These are phyloP conservation scores for Calliopum simillimum DNA, from an alignment of 2,888 invertebrate species.

Conservation along the genomic window DNA sequence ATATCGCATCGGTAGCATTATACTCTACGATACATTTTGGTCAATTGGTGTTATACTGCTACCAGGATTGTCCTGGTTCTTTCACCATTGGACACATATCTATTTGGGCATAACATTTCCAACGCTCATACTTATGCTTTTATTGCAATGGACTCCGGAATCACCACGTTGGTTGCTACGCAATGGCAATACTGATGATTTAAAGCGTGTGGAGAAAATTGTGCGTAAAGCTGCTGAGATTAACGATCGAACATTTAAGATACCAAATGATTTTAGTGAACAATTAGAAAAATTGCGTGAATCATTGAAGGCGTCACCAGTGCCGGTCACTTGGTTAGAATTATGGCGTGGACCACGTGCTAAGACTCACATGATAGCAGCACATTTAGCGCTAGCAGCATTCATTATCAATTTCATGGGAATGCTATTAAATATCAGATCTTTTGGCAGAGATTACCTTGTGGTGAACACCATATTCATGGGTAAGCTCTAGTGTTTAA, in stretches of 20 bases:
- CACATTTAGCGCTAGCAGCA: slow-evolving; percentile 64
- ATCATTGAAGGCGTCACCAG: slow-evolving; percentile 53
- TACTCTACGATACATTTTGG: slow-evolving; percentile 68
- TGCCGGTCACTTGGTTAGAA: slow-evolving; percentile 59
- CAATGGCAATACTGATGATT: slow-evolving; percentile 56
- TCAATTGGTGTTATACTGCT: slow-evolving; percentile 67
- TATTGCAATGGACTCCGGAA: slow-evolving; percentile 67
- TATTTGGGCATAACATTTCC: slow-evolving; percentile 68
- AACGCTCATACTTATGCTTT: slow-evolving; percentile 62
- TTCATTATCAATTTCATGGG: slow-evolving; percentile 68
- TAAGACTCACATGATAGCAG: slow-evolving; percentile 61
- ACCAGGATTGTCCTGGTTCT: slow-evolving; percentile 64
- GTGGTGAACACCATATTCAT: slow-evolving; percentile 66
- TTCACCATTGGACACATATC: slow-evolving; percentile 65
- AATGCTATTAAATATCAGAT: slow-evolving; percentile 67
- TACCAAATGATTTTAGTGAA: slow-evolving; percentile 60
- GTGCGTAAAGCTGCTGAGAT: slow-evolving; percentile 62
- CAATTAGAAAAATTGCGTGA: slow-evolving; percentile 59
- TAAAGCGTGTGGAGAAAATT: slow-evolving; percentile 62
- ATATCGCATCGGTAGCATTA: slow-evolving; percentile 62
- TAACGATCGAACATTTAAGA: slow-evolving; percentile 61
- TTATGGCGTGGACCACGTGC: slow-evolving; percentile 62
- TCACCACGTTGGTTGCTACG: slow-evolving; percentile 68
- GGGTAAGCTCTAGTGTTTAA: slow-evolving; percentile 62
- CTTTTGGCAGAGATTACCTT: slow-evolving; percentile 66